These are phyloP conservation scores for Alectoris magna DNA, from an alignment of 2,797 vertebrate species.

Conservation along the genomic window DNA sequence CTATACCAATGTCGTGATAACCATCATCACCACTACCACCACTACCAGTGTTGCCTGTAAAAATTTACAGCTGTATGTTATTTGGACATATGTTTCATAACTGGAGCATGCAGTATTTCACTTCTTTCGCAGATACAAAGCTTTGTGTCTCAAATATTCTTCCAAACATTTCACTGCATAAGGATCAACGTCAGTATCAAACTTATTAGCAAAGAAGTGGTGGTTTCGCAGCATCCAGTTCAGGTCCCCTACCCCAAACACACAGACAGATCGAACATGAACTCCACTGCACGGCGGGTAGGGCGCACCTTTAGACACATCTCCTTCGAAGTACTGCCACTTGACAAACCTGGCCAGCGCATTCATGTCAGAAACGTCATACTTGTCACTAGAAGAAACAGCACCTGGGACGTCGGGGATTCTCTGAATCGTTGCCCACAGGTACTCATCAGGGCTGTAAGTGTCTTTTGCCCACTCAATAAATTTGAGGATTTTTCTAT, in stretches of 20 bases:
- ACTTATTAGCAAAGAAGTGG: constrained; percentile 94
- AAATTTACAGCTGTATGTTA: fast-evolving
- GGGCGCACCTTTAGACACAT: constrained; percentile 71
- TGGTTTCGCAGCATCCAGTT: constrained; percentile 87
- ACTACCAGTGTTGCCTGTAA: fast-evolving
- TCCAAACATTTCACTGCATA: constrained; percentile 89
- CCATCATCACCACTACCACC: neutral
- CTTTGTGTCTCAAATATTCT: constrained; percentile 86
- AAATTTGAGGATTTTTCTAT: constrained; percentile 77
- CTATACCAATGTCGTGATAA: neutral
- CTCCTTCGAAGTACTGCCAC: constrained; percentile 87
- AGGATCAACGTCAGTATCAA: constrained; percentile 84
- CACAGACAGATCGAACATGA: constrained; percentile 84
- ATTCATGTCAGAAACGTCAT: constrained; percentile 86
- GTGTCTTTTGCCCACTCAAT: constrained; percentile 90
- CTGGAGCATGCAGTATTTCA: neutral
- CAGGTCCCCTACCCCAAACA: constrained; percentile 90
- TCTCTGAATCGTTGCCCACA: constrained; percentile 93
- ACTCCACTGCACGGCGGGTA: constrained; percentile 86
- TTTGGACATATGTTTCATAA: neutral
- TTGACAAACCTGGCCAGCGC: constrained; percentile 88
- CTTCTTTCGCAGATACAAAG: constrained; percentile 74
- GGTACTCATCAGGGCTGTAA: constrained; percentile 90
- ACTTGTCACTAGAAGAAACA: constrained; percentile 79
- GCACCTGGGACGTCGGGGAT: constrained; percentile 86